Evolutionary conservation across 92 coral and sea anemone genomes (phyloP), one percentile per base, ranked within the genome.

Genomic region (Heteractis magnifica): DNA sequence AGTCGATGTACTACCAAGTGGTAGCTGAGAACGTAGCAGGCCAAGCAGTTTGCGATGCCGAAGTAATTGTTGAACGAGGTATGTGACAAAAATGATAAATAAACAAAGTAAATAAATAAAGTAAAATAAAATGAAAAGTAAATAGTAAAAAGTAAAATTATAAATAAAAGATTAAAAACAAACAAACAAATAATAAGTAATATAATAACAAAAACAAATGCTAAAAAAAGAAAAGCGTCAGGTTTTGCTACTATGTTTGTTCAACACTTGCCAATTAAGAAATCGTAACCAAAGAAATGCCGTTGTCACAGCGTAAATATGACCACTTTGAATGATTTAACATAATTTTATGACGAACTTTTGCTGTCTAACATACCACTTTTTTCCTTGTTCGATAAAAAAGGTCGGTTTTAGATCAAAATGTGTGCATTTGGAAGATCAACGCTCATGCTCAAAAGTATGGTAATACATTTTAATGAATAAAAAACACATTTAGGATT

Each of bases 1-100:
- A 93, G 81, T 90, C 94, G 51, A 88, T 88, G 79, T 83, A 82
- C 76, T 93, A 91, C 85, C 86, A 89, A 77, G 91, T 91, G 44
- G 91, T 95, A 62, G 98, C 97, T 10, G 93, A 92, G 77, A 95
- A 95, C 84, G 85, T 82, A 48, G 93, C 84, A 59, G 98, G 98
- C 6, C 76, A 84, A 65, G 97, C 86, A 41, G 88, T 77, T 59
- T 89, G 93, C 71, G 94, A 89, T 51, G 97, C 97, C 11, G 88
- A 91, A 83, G 88, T 93, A 64, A 81, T 93, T 59, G 94, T 93
- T 8, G 93, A 93, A 55, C 59, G 14, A 89, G 97, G 97, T 93
- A 87, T 20, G 49, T 44, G 13, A 19, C 70, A 62, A 18, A 12
- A 58, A 58, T 3, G 44, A 34, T 34, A n/a, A 20, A n/a, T 3